Evolutionary conservation across 1,140 invertebrate species (phyloP).

Genomic region (Euborellia annulipes): DNA sequence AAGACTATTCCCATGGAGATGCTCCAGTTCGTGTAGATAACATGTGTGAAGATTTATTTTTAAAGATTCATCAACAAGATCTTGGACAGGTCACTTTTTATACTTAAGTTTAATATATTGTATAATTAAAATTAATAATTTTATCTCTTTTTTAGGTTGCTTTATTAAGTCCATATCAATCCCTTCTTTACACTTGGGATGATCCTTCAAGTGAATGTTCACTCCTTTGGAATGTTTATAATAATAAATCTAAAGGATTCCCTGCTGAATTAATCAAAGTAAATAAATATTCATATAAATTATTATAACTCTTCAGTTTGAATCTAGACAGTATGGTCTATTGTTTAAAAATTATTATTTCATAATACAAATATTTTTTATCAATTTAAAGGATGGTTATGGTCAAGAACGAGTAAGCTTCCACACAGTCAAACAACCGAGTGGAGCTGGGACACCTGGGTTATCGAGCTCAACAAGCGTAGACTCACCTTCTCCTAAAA

Average conservation of each 20-base stretch:
- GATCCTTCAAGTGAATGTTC: constrained; percentile 54
- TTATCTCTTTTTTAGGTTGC: constrained; percentile 37
- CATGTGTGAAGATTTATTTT: constrained; percentile 61
- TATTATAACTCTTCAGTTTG: too few species aligned
- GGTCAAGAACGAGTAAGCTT: constrained; percentile 52
- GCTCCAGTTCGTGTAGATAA: constrained; percentile 66
- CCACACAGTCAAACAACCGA: constrained; percentile 38
- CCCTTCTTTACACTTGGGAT: constrained; percentile 72
- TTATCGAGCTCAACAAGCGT: too few species aligned
- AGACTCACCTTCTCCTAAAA: too few species aligned
- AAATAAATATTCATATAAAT: constrained; percentile 15
- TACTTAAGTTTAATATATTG: too few species aligned
- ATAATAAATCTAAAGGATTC: constrained; percentile 57
- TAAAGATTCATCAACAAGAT: constrained; percentile 62
- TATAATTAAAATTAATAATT: neutral
- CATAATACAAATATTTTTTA: constrained; percentile 11
- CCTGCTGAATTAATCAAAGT: constrained; percentile 53
- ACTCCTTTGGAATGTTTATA: constrained; percentile 70
- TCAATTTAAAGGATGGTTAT: constrained; percentile 35
- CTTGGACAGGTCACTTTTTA: constrained; percentile 33
- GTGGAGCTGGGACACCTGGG: constrained; percentile 18
- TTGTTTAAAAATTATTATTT: too few species aligned
- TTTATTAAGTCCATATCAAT: constrained; percentile 58
- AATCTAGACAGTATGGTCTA: too few species aligned
- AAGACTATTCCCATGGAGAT: constrained; percentile 49